Conservation (phyloP, 1,140 invertebrate genomes). For the Drosophila nigromelanica region DNA sequence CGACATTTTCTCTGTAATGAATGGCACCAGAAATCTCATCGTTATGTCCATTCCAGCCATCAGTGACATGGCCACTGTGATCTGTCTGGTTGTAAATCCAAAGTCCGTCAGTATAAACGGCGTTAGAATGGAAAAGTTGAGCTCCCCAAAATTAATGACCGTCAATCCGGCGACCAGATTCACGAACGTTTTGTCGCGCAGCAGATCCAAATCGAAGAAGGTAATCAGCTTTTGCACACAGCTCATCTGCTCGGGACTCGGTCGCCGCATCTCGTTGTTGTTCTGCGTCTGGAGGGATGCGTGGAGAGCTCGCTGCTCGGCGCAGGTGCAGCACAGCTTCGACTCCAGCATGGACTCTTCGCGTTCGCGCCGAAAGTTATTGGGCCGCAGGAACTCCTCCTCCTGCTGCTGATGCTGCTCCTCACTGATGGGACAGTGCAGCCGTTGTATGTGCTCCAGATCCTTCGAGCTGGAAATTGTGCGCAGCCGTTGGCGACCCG, state of each 20-base stretch:
- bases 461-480: constrained; percentile 77
- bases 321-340: constrained; percentile 60
- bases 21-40: constrained; percentile 87
- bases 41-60: constrained; percentile 86
- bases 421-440: constrained; percentile 62
- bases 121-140: constrained; percentile 89
- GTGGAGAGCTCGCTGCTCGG: constrained; percentile 50
- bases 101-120: constrained; percentile 88
- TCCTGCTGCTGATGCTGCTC: constrained; percentile 39
- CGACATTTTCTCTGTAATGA: constrained; percentile 87
- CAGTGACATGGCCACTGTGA: constrained; percentile 87
- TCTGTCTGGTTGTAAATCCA: constrained; percentile 85
- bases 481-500: constrained; percentile 61
- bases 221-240: constrained; percentile 85
- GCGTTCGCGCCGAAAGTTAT: constrained; percentile 74
- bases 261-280: constrained; percentile 1
- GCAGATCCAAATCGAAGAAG: constrained; percentile 88
- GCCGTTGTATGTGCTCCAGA: constrained; percentile 58
- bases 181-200: constrained; percentile 87
- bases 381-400: constrained; percentile 64
- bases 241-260: constrained; percentile 60
- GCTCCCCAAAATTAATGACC: constrained; percentile 88
- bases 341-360: constrained; percentile 60
- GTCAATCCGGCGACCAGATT: constrained; percentile 89
- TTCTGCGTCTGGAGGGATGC: constrained; percentile 22